Conservation (phyloP, 1,140 invertebrate genomes). For the Marisa cornuarietis region DNA sequence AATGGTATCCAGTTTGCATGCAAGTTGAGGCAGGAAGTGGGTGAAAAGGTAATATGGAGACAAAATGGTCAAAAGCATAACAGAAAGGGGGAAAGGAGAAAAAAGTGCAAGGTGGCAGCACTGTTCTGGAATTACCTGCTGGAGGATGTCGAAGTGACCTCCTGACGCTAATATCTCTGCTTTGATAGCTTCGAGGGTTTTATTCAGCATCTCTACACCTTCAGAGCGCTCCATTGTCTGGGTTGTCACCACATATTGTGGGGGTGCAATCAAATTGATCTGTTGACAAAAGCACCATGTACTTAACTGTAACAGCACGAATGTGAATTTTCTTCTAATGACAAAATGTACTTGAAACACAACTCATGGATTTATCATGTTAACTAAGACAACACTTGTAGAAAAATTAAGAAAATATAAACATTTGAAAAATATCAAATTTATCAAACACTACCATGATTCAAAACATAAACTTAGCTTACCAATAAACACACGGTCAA, state of each 20-base stretch:
- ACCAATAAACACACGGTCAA: too few species aligned
- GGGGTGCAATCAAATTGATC: constrained; percentile 99
- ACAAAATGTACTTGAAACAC: too few species aligned
- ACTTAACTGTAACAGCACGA: too few species aligned
- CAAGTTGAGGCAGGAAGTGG: background rate
- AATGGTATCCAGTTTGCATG: background rate
- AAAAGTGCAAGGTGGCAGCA: background rate
- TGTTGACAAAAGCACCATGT: constrained; percentile 44
- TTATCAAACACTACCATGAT: too few species aligned
- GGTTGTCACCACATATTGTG: constrained; percentile 98
- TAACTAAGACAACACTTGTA: too few species aligned
- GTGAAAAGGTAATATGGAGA: constrained; percentile 4
- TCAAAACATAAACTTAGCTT: too few species aligned
- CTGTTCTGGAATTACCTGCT: constrained; percentile 80
- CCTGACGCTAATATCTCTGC: constrained; percentile 83
- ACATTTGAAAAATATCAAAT: too few species aligned
- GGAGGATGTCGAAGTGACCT: constrained; percentile 94
- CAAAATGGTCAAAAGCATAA: background rate
- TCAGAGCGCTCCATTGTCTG: constrained; percentile 95
- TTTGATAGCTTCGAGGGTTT: constrained; percentile 89
- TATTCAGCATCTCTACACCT: constrained; percentile 87
- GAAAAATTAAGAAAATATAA: too few species aligned
- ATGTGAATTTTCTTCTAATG: too few species aligned
- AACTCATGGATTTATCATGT: too few species aligned
- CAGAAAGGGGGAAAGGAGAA: constrained; percentile 24